phyloP scores from a whole-genome alignment of 2,113 vertebrate genomes.

The Emydura subglobosa region DNA sequence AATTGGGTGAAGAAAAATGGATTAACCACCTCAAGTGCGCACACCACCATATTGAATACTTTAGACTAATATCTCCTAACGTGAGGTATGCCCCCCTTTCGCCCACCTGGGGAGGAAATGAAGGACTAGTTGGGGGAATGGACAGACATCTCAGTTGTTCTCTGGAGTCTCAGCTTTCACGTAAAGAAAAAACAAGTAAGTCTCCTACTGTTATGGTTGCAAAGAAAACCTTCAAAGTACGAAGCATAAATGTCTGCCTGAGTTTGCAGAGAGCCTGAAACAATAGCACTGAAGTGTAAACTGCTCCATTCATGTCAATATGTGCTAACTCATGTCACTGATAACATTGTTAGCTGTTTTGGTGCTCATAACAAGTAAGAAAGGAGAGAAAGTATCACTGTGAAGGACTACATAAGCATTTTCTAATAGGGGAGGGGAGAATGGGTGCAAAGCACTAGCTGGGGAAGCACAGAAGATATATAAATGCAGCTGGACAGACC shows the following conservation, averaged over 20 bases:
- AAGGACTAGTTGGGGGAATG: no score
- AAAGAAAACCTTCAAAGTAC: no score
- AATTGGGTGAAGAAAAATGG: no score
- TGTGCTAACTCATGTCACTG: neutral
- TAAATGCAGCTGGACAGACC: neutral
- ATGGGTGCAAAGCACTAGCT: neutral
- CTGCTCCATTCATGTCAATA: neutral
- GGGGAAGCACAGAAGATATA: fast-evolving
- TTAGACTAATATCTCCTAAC: no score
- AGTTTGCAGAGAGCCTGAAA: neutral
- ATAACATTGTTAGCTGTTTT: neutral
- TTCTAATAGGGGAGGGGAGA: neutral
- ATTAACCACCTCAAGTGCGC: no score
- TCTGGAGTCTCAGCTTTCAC: no score
- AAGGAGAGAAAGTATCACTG: neutral
- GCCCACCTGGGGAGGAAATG: no score
- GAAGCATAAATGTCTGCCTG: neutral
- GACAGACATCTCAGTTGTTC: no score
- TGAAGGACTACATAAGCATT: neutral
- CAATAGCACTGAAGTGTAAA: neutral
- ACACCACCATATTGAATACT: no score
- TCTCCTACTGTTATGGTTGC: no score
- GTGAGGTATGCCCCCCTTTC: no score
- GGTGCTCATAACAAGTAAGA: neutral
- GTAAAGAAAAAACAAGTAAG: no score